Evolutionary conservation across 2,797 vertebrate genomes (phyloP).

Genomic region (Helarctos malayanus): DNA sequence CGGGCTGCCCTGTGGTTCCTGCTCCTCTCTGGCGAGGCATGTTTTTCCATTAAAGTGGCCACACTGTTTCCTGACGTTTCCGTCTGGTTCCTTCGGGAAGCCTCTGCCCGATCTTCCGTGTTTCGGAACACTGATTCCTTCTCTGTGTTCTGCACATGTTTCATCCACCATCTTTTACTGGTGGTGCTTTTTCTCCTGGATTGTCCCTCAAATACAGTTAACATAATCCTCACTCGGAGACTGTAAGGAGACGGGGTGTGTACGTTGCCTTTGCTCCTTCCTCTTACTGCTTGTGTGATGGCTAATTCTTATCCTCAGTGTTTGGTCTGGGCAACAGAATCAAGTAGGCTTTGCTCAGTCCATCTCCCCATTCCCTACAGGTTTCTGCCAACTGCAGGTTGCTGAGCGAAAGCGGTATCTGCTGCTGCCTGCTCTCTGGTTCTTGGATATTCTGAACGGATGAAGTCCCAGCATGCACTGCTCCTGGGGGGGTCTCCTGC

Average conservation of each 20-base stretch:
- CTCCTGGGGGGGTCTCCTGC: background rate
- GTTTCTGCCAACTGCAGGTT: background rate
- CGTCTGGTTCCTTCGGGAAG: background rate
- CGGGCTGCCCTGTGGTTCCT: background rate
- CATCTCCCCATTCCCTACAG: background rate
- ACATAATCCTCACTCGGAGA: fast-evolving
- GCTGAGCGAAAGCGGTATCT: fast-evolving
- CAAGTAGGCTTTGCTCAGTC: background rate
- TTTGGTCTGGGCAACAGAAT: background rate
- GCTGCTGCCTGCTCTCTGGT: fast-evolving
- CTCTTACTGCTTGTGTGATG: background rate
- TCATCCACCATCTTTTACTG: background rate
- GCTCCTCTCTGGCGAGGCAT: background rate
- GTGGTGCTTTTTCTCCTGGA: background rate
- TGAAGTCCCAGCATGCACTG: background rate
- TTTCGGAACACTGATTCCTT: background rate
- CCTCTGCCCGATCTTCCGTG: fast-evolving
- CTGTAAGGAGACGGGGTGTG: background rate
- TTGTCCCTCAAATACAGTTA: background rate
- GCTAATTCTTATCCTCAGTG: background rate
- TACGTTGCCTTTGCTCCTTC: background rate
- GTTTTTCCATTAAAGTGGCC: background rate
- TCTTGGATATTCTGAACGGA: background rate
- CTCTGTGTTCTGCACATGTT: background rate
- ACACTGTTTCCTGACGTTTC: background rate